Evolutionary conservation across 1,140 invertebrate species (phyloP).

Genomic region (Drosophila eugracilis): DNA sequence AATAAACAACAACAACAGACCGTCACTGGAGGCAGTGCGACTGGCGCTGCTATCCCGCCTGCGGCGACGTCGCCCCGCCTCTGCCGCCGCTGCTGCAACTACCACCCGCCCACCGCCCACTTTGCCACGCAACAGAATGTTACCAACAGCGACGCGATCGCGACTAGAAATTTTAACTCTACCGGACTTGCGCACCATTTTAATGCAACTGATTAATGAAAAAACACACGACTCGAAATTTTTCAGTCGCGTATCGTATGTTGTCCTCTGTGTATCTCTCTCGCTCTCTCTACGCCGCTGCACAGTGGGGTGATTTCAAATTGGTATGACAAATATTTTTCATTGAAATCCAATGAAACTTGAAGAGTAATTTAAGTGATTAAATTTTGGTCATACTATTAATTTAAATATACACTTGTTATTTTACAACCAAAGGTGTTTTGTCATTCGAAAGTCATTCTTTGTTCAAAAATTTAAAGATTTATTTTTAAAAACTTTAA

Average conservation of each 20-base stretch:
- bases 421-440: no score
- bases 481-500: background rate
- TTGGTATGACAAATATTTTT: no score
- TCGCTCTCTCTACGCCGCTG: conserved; percentile 15
- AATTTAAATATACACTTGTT: no score
- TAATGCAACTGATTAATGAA: conserved; percentile 81
- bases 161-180: conserved; percentile 80
- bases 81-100: conserved; percentile 17
- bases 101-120: conserved; percentile 39
- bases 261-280: conserved; percentile 55
- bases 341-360: no score
- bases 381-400: no score
- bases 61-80: conserved; percentile 31
- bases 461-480: background rate
- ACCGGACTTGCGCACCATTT: conserved; percentile 82
- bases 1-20: conserved; percentile 39
- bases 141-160: conserved; percentile 39
- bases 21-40: conserved; percentile 66
- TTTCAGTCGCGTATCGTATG: conserved; percentile 69
- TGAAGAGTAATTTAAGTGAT: no score
- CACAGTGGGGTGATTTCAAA: conserved; percentile 17
- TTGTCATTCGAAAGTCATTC: background rate
- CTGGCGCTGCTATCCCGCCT: conserved; percentile 57
- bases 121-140: conserved; percentile 71
- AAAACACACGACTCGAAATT: conserved; percentile 58